These are phyloP conservation scores for Plestiodon gilberti DNA, from an alignment of 2,113 vertebrate species.

Conservation along the genomic window DNA sequence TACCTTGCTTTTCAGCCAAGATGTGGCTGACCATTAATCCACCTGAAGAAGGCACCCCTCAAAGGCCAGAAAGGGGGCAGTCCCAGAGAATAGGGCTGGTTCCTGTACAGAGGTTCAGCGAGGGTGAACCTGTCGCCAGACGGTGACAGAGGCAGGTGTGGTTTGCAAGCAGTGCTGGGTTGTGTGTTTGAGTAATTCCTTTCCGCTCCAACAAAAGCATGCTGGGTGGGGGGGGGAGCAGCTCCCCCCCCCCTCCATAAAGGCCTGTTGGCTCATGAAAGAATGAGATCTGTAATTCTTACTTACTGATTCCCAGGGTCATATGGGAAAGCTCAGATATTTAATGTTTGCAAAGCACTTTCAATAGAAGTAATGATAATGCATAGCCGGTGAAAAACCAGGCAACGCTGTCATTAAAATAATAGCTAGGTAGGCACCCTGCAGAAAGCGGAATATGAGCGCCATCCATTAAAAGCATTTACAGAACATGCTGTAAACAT, in stretches of 20 bases:
- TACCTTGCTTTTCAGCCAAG: too few species aligned
- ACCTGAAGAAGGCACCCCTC: too few species aligned
- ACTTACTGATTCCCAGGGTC: constrained; percentile 47
- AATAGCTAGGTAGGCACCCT: constrained; percentile 62
- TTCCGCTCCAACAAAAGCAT: background rate
- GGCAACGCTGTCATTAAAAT: constrained; percentile 60
- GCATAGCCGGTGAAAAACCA: constrained; percentile 65
- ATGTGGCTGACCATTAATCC: too few species aligned
- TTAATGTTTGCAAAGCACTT: constrained; percentile 68
- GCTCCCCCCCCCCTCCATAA: too few species aligned
- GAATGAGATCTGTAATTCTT: constrained; percentile 44
- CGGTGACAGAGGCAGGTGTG: background rate
- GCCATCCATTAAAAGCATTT: constrained; percentile 65
- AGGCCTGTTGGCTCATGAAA: constrained; percentile 7
- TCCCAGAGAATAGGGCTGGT: too few species aligned
- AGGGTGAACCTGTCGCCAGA: background rate
- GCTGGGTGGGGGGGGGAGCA: background rate
- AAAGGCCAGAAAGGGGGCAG: too few species aligned
- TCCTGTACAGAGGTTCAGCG: too few species aligned
- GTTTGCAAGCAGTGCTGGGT: background rate
- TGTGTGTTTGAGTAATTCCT: background rate
- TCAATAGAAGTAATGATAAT: constrained; percentile 69
- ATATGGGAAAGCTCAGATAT: constrained; percentile 56
- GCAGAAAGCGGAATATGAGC: constrained; percentile 60
- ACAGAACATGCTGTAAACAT: constrained; percentile 62